These are phyloP conservation scores for Drosophila triauraria DNA, from an alignment of 1,140 invertebrate genomes.

Conservation along the genomic window DNA sequence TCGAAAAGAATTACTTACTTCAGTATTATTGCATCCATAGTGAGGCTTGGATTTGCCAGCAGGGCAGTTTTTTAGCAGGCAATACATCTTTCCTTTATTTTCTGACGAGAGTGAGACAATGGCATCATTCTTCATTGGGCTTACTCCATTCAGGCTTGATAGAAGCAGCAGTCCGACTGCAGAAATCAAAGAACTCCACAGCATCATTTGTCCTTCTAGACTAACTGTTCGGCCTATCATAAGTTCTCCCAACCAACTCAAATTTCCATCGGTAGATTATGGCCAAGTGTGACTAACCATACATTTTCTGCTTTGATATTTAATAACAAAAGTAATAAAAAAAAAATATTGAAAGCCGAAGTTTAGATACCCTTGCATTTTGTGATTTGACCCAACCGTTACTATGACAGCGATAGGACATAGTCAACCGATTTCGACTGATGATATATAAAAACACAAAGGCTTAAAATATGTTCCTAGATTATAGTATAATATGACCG, in stretches of 20 bases:
- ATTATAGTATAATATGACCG: too few relatives aligned
- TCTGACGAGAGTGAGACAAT: not conserved
- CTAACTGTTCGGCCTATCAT: not conserved
- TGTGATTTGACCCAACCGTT: too few relatives aligned
- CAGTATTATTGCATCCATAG: too few relatives aligned
- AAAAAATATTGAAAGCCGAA: too few relatives aligned
- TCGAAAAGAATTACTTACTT: too few relatives aligned
- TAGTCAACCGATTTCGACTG: too few relatives aligned
- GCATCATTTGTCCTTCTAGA: not conserved
- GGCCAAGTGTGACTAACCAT: not conserved
- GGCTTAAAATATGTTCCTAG: too few relatives aligned
- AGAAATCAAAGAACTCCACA: not conserved
- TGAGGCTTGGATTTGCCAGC: not conserved
- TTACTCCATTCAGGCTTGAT: not conserved
- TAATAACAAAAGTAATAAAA: not conserved
- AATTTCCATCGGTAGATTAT: not conserved
- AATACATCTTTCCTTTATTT: not conserved
- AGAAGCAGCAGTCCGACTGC: not conserved
- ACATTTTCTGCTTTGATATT: not conserved
- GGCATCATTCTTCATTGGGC: not conserved
- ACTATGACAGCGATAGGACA: too few relatives aligned
- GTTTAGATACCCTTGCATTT: too few relatives aligned
- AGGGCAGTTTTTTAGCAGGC: constrained; percentile 2
- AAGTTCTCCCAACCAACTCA: not conserved
- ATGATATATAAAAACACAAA: too few relatives aligned